Evolutionary conservation across 2,888 invertebrate genomes (phyloP), one percentile per base, ranked within the genome.

Genomic region (Ischnura elegans): DNA sequence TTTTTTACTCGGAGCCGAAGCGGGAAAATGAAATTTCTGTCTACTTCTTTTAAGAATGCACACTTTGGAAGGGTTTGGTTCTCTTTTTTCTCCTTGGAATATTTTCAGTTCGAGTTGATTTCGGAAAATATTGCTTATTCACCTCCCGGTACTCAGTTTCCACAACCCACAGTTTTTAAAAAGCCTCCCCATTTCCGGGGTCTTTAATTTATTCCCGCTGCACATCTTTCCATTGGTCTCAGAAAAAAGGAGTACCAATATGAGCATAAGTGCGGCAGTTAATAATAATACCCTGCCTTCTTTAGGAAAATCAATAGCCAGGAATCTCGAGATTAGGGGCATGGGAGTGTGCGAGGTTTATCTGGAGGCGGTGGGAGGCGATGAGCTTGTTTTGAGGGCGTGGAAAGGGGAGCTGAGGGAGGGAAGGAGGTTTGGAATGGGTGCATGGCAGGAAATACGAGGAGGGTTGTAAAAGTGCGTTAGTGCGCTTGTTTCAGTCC

Each of bases 241-340:
- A n/a, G n/a, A n/a, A n/a, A n/a, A n/a, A 45, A 8, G 43, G 45
- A 45, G 86, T 45, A 86, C 29, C 36, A 76, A 76, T 36, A 76
- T 76, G 36, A 76, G 76, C 46, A 43, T n/a, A 45, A n/a, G n/a
- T 46, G 45, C n/a, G n/a, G 45, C n/a, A 86, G n/a, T 86, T 46
- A 45, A n/a, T 13, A 86, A 43, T 86, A 86, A 86, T 86, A 45
- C 86, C 46, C 46, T 25, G n/a, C 43, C n/a, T 45, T 86, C 86
- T 86, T 86, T 45, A 46, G 86, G 46, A 43, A 43, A 86, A 46
- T 86, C 86, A 86, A 86, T 86, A 86, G 86, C n/a, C 46, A n/a
- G 45, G 46, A 86, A 86, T 86, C 46, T 45, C 36, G 86, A 45
- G 86, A 86, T 46, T 86, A 43, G 86, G 25, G 86, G 46, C 0